A percentile compares a stretch with the other conserved stretches of the same genome.
Conservation (phyloP, 2,888 invertebrate species). For the Oscheius sp. region DNA sequence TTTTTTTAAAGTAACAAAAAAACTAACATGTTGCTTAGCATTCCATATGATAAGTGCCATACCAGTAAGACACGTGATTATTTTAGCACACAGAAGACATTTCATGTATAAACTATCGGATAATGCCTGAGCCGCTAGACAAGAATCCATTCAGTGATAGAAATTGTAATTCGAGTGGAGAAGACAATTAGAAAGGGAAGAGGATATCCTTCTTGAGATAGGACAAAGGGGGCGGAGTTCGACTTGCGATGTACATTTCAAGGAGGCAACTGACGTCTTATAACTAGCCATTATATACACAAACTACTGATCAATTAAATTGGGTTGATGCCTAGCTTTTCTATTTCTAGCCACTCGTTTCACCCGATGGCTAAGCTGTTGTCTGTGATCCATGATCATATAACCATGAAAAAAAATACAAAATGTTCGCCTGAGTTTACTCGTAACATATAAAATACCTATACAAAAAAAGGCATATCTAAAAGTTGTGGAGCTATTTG, state of each 20-base stretch:
- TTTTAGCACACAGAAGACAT: conserved; percentile 10
- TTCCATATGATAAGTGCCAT: conserved; percentile 16
- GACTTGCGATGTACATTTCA: no score
- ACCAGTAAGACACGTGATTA: conserved; percentile 13
- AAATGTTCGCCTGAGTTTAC: conserved; percentile 15
- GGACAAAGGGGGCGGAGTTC: no score
- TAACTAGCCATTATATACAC: no score
- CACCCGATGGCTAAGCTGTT: no score
- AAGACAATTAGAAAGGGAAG: no score
- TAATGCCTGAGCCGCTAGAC: conserved; percentile 7
- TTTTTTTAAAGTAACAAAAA: neutral
- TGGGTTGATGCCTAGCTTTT: no score
- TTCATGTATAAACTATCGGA: conserved; percentile 14
- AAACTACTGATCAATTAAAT: no score
- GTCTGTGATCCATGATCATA: no score
- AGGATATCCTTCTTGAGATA: no score
- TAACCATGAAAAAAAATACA: neutral
- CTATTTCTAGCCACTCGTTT: no score
- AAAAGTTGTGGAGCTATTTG: conserved; percentile 29
- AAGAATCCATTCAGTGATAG: conserved; percentile 1
- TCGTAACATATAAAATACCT: conserved; percentile 33
- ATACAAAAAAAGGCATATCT: conserved; percentile 14
- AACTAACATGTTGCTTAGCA: conserved; percentile 20
- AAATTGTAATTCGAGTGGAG: neutral
- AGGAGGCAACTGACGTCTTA: no score